Evolutionary conservation across 1,140 invertebrate genomes (phyloP).

Genomic region (Epicauta chinensis): DNA sequence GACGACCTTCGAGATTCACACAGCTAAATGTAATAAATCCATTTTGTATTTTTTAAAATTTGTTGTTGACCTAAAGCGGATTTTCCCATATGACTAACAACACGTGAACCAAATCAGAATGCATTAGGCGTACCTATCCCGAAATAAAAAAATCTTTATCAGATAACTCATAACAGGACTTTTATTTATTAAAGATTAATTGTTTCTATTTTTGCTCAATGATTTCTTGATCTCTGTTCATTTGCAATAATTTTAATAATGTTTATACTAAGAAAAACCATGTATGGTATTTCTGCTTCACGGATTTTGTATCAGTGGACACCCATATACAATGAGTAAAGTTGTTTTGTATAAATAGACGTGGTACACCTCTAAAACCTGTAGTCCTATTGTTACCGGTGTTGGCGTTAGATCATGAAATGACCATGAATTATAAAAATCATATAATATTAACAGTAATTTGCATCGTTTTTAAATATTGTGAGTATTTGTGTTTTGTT

Average conservation of each 20-base stretch:
- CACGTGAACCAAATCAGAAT: conserved; percentile 9
- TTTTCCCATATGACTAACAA: conserved; percentile 12
- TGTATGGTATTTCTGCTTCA: too few relatives aligned
- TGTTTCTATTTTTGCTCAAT: too few relatives aligned
- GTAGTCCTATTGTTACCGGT: conserved; percentile 7
- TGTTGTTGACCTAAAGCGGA: conserved; percentile 12
- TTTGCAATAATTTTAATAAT: too few relatives aligned
- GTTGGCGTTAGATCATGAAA: background rate
- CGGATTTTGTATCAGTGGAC: too few relatives aligned
- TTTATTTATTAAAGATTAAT: too few relatives aligned
- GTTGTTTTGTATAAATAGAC: conserved; percentile 5
- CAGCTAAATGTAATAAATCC: too few relatives aligned
- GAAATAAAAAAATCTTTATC: conserved; percentile 6
- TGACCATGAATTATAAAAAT: conserved; percentile 15
- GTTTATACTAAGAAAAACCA: too few relatives aligned
- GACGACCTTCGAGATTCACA: too few relatives aligned
- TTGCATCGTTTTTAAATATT: conserved; percentile 1
- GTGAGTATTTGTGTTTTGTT: conserved; percentile 7
- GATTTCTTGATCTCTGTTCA: too few relatives aligned
- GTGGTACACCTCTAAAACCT: conserved; percentile 7
- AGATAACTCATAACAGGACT: too few relatives aligned
- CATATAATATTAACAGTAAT: conserved; percentile 5
- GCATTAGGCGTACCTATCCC: background rate
- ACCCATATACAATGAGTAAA: too few relatives aligned
- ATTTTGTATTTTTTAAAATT: too few relatives aligned